Evolutionary conservation across 2,888 invertebrate genomes (phyloP).

Genomic region (Phasia obesa): DNA sequence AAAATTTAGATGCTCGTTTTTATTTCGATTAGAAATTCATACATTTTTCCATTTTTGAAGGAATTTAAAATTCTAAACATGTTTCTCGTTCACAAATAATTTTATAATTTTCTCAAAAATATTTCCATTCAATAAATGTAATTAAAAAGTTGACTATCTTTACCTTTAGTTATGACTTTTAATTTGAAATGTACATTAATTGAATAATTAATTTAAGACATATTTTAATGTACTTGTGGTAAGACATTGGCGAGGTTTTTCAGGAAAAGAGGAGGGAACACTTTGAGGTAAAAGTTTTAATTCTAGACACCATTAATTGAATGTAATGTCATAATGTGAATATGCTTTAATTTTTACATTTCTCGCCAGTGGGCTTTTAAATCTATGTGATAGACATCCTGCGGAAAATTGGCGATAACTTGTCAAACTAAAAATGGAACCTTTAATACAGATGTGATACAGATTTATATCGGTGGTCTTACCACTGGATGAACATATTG

Average conservation of each 20-base stretch:
- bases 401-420: too few relatives aligned
- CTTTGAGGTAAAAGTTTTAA: background rate
- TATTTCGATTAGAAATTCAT: background rate
- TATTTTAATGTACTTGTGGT: slow-evolving; percentile 16
- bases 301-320: too few relatives aligned
- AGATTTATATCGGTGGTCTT: too few relatives aligned
- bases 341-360: too few relatives aligned
- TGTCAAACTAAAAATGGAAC: too few relatives aligned
- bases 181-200: slow-evolving; percentile 46
- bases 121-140: slow-evolving; percentile 43
- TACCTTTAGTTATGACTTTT: slow-evolving; percentile 37
- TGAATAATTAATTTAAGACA: slow-evolving; percentile 61
- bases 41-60: background rate
- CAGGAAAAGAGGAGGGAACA: background rate
- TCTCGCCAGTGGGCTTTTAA: too few relatives aligned
- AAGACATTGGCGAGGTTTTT: background rate
- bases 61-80: slow-evolving; percentile 42
- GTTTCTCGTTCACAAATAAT: background rate
- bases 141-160: slow-evolving; percentile 58
- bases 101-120: background rate
- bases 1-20: too few relatives aligned
- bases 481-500: too few relatives aligned
- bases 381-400: too few relatives aligned
- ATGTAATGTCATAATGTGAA: too few relatives aligned
- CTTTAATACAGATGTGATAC: too few relatives aligned